Conservation (phyloP, 2,113 vertebrate species). For the Pithys albifrons region DNA sequence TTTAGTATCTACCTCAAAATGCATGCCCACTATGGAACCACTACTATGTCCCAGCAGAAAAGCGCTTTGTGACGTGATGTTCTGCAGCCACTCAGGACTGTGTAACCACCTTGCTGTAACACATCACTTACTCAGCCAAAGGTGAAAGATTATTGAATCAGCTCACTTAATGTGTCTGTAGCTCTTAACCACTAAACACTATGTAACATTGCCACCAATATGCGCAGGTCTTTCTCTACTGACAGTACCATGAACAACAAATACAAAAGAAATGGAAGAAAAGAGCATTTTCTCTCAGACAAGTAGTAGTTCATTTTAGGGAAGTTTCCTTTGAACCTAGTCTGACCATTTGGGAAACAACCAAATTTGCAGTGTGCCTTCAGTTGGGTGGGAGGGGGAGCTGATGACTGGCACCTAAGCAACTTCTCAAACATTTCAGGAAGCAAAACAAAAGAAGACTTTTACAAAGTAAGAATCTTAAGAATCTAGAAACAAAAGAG, state of each 20-base stretch:
- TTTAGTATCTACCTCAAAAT: background rate
- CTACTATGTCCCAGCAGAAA: background rate
- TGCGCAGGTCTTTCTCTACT: accelerated
- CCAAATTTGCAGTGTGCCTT: background rate
- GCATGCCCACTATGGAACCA: accelerated
- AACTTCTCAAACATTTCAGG: background rate
- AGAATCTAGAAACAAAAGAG: background rate
- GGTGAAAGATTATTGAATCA: background rate
- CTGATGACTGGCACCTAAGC: background rate
- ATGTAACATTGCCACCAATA: background rate
- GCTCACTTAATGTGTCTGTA: background rate
- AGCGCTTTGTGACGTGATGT: accelerated
- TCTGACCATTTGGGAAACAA: background rate
- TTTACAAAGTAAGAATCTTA: background rate
- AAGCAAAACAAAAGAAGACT: background rate
- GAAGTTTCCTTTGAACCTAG: background rate
- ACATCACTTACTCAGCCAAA: background rate
- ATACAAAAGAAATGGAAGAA: background rate
- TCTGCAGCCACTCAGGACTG: background rate
- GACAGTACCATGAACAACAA: background rate
- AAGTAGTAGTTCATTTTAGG: background rate
- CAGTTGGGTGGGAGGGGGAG: accelerated
- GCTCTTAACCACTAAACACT: background rate
- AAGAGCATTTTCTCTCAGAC: background rate
- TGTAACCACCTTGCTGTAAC: background rate